Percentiles rank a stretch among this genome's conserved stretches.
These are phyloP conservation scores for Mungos mungo DNA, from an alignment of 2,113 vertebrate genomes.

Conservation along the genomic window DNA sequence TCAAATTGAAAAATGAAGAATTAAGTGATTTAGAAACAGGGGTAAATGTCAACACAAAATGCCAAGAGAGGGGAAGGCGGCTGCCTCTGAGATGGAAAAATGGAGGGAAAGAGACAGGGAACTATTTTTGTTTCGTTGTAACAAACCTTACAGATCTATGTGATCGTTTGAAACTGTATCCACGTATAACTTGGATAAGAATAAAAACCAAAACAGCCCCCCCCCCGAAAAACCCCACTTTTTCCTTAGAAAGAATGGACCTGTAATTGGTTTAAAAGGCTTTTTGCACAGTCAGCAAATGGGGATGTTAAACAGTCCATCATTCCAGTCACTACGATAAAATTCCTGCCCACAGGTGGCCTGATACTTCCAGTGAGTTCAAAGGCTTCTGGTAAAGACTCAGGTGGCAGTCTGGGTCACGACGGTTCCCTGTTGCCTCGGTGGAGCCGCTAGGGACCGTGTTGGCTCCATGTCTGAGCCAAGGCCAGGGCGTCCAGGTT, in stretches of 20 bases:
- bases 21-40: neutral
- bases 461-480: neutral
- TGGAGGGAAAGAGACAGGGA: neutral
- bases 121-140: neutral
- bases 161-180: neutral
- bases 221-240: neutral
- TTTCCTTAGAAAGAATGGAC: neutral
- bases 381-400: neutral
- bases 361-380: neutral
- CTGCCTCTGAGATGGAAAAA: neutral
- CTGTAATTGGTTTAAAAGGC: neutral
- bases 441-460: neutral
- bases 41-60: neutral
- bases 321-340: neutral
- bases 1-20: neutral
- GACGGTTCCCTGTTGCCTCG: neutral
- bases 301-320: neutral
- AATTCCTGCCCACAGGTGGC: neutral
- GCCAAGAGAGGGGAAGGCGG: neutral
- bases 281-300: conserved; percentile 25
- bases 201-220: neutral
- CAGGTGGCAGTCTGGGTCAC: neutral
- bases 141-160: neutral
- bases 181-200: neutral
- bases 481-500: neutral